phyloP scores from a whole-genome alignment of 2,113 vertebrate species.

The Orientallactaga bullata region DNA sequence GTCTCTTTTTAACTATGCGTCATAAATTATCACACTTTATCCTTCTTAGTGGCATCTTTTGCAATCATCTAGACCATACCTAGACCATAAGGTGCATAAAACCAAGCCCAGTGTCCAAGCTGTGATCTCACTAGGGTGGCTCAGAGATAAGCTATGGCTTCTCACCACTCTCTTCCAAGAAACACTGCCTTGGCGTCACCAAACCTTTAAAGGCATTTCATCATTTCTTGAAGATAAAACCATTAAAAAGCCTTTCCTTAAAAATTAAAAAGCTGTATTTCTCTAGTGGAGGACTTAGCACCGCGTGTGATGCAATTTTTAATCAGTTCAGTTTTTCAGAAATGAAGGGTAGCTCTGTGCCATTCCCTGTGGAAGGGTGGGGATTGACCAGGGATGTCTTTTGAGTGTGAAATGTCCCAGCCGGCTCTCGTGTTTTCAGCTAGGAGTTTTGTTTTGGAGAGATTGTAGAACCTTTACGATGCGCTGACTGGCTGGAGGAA shows the following conservation, averaged over 20 bases:
- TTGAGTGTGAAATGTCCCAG: neutral
- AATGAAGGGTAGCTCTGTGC: neutral
- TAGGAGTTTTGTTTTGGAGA: neutral
- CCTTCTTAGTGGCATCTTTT: conserved; percentile 74
- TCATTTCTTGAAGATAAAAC: conserved; percentile 46
- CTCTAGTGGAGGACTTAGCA: conserved; percentile 41
- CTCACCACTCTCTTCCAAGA: conserved; percentile 70
- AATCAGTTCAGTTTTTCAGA: conserved; percentile 31
- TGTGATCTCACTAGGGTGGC: conserved; percentile 72
- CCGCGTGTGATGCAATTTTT: neutral
- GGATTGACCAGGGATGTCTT: neutral
- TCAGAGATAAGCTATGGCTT: conserved; percentile 60
- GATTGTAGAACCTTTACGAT: neutral
- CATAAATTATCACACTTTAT: conserved; percentile 79
- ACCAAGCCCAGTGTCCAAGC: conserved; percentile 73
- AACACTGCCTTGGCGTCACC: conserved; percentile 59
- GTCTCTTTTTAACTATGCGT: conserved; percentile 75
- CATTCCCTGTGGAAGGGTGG: neutral
- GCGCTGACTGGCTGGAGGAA: neutral
- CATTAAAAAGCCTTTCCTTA: conserved; percentile 46
- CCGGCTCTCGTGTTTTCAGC: neutral
- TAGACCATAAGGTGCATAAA: conserved; percentile 80
- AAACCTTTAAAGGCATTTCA: conserved; percentile 45
- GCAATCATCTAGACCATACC: conserved; percentile 76
- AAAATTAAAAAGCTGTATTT: conserved; percentile 65